Evolutionary conservation across 92 coral and sea anemone genomes (phyloP).

Genomic region (Ricordea florida): DNA sequence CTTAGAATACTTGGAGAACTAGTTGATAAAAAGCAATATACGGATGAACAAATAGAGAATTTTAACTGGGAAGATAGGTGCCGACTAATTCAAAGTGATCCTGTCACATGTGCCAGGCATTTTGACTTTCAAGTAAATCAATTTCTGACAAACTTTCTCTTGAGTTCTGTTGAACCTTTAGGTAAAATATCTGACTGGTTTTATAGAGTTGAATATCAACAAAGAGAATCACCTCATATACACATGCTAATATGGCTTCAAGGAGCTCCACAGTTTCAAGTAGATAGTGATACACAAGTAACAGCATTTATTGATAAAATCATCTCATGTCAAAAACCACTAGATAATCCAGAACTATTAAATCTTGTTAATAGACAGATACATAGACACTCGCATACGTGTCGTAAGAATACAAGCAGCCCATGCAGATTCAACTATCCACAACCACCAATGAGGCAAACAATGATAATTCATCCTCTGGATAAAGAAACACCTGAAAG

Average conservation of each 20-base stretch:
- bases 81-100: conserved; percentile 54
- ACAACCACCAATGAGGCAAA: conserved; percentile 53
- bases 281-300: conserved; percentile 42
- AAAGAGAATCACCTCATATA: conserved; percentile 65
- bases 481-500: conserved; percentile 26
- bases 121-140: conserved; percentile 41
- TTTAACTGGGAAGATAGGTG: conserved; percentile 51
- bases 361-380: conserved; percentile 53
- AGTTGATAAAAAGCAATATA: conserved; percentile 51
- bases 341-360: conserved; percentile 38
- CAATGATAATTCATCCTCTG: conserved; percentile 55
- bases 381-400: conserved; percentile 56
- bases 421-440: conserved; percentile 59
- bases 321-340: conserved; percentile 48
- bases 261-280: conserved; percentile 39
- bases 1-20: conserved; percentile 71
- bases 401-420: conserved; percentile 38
- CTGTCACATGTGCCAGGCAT: conserved; percentile 64
- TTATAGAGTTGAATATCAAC: conserved; percentile 66
- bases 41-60: conserved; percentile 46
- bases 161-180: conserved; percentile 42
- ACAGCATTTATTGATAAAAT: conserved; percentile 61
- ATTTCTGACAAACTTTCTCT: conserved; percentile 45
- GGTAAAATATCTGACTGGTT: conserved; percentile 64
- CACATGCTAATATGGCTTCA: conserved; percentile 56